A percentile compares a stretch with the other conserved stretches of the same genome.
phyloP scores from a whole-genome alignment of 2,888 invertebrate species.

The Lacanobia oleracea region DNA sequence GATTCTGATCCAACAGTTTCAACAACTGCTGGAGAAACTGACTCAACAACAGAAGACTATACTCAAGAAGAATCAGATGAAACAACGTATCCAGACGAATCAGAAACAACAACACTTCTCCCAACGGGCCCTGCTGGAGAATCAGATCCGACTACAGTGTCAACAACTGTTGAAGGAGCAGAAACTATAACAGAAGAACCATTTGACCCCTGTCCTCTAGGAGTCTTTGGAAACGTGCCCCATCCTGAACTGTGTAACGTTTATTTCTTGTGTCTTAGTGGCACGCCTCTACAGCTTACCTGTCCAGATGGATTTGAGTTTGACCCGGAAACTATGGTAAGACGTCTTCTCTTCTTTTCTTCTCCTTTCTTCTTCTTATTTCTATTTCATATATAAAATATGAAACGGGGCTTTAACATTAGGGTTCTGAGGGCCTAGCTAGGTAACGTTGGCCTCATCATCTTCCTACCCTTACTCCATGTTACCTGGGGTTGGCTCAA shows the following conservation, averaged over 20 bases:
- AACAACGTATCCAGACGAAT: background rate
- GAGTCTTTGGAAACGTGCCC: slow-evolving; percentile 69
- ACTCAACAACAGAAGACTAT: background rate
- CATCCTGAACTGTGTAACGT: slow-evolving; percentile 72
- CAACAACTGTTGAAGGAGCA: slow-evolving; percentile 25
- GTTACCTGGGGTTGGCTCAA: no score
- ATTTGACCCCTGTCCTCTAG: slow-evolving; percentile 65
- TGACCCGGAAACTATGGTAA: slow-evolving; percentile 61
- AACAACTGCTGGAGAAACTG: background rate
- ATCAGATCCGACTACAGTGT: slow-evolving; percentile 1
- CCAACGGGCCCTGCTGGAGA: background rate
- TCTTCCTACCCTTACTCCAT: no score
- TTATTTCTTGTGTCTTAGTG: slow-evolving; percentile 74
- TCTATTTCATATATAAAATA: no score
- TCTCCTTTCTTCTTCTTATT: no score
- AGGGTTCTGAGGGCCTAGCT: no score
- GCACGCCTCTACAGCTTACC: slow-evolving; percentile 64
- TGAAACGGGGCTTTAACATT: no score
- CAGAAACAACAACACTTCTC: background rate
- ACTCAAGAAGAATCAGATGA: background rate
- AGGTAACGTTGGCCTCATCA: no score
- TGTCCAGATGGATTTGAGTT: slow-evolving; percentile 73
- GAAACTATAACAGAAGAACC: slow-evolving; percentile 10
- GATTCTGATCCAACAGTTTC: background rate
- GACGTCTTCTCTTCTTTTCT: no score